Conservation (phyloP, 1,140 invertebrate species). For the Sarcophaga bullata region DNA sequence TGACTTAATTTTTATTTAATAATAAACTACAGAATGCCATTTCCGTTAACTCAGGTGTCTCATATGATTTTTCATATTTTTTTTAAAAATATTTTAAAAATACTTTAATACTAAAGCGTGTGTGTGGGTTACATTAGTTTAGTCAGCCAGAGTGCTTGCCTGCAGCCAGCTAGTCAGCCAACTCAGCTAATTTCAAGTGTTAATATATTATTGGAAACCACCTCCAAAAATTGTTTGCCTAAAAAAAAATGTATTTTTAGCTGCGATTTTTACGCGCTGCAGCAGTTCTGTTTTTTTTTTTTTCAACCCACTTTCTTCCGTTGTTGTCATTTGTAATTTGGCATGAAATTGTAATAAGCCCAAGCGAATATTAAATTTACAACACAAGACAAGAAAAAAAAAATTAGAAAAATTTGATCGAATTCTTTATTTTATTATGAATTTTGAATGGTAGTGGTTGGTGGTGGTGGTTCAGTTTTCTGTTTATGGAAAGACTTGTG, state of each 20-base stretch:
- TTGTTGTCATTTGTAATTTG: slow-evolving; percentile 29
- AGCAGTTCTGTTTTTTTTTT: background rate
- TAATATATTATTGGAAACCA: too few species aligned
- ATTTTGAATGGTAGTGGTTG: too few species aligned
- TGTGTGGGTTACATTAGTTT: background rate
- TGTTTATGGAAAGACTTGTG: too few species aligned
- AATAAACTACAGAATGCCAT: background rate
- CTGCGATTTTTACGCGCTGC: background rate
- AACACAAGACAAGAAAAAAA: too few species aligned
- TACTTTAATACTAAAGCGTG: background rate
- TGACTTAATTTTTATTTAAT: background rate
- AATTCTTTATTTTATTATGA: too few species aligned
- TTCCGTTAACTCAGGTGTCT: slow-evolving; percentile 17
- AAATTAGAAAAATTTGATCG: too few species aligned
- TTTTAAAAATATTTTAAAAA: too few species aligned
- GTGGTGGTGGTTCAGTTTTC: too few species aligned
- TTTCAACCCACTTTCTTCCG: slow-evolving; percentile 28
- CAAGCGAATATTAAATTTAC: background rate
- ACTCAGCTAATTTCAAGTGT: background rate
- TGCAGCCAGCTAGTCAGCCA: background rate
- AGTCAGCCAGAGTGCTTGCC: background rate
- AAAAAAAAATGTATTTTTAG: slow-evolving; percentile 13
- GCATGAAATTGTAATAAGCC: slow-evolving; percentile 33
- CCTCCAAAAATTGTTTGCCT: too few species aligned
- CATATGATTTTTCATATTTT: background rate